phyloP scores from a whole-genome alignment of 1,140 invertebrate species.

The Araneus ventricosus region DNA sequence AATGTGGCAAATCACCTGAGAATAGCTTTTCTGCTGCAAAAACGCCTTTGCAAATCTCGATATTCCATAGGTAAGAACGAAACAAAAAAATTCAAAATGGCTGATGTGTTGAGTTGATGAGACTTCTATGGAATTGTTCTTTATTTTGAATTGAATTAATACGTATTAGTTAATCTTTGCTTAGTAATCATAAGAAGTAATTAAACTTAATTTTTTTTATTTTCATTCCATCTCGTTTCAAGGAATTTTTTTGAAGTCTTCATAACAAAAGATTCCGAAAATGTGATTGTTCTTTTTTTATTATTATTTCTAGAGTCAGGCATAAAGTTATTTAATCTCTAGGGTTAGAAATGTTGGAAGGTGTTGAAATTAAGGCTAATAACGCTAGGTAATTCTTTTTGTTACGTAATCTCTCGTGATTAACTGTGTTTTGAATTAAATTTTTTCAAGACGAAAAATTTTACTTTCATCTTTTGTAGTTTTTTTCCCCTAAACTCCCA shows the following conservation, averaged over 20 bases:
- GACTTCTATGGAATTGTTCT: neutral
- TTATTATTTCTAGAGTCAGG: neutral
- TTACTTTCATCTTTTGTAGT: neutral
- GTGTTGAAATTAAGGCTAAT: neutral
- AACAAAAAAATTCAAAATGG: neutral
- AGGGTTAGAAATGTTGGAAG: slow-evolving; percentile 3
- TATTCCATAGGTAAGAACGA: neutral
- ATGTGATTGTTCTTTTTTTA: neutral
- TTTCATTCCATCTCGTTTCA: neutral
- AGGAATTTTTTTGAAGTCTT: neutral
- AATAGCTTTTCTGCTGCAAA: neutral
- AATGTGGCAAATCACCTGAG: neutral
- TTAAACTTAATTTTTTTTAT: neutral
- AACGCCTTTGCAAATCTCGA: neutral
- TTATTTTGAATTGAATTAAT: slow-evolving; percentile 24
- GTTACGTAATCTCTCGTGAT: neutral
- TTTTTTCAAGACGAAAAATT: neutral
- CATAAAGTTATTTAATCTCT: neutral
- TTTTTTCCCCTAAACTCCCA: neutral
- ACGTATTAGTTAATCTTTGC: slow-evolving; percentile 19
- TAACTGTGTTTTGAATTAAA: neutral
- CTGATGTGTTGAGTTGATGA: neutral
- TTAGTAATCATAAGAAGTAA: slow-evolving; percentile 20
- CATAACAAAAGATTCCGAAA: neutral
- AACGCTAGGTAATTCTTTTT: neutral